Evolutionary conservation across 2,113 vertebrate genomes (phyloP).

Genomic region (Diglossa brunneiventris): DNA sequence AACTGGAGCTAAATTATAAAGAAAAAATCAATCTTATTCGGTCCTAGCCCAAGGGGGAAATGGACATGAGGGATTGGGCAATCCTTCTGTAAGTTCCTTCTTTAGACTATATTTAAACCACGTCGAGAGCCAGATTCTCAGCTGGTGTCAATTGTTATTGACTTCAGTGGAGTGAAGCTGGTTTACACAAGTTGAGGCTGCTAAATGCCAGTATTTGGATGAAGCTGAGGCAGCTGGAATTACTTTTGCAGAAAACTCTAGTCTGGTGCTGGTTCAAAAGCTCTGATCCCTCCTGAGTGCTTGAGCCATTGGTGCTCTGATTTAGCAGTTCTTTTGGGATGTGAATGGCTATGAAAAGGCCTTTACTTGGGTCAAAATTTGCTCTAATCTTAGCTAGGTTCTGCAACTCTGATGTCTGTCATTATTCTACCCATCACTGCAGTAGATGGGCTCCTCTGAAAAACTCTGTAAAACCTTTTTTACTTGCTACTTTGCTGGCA

Average conservation of each 20-base stretch:
- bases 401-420: conserved; percentile 47
- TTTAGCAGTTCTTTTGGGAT: conserved; percentile 31
- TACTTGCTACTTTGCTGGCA: conserved; percentile 62
- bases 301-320: background rate
- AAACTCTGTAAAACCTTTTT: conserved; percentile 70
- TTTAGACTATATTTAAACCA: conserved; percentile 55
- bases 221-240: conserved; percentile 3
- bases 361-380: conserved; percentile 20
- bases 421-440: conserved; percentile 26
- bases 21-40: background rate
- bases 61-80: conserved; percentile 41
- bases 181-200: conserved; percentile 57
- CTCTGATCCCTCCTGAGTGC: background rate
- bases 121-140: conserved; percentile 24
- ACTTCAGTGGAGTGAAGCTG: conserved; percentile 47
- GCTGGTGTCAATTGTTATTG: conserved; percentile 60
- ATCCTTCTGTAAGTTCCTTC: conserved; percentile 44
- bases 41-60: background rate
- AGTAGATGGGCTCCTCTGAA: conserved; percentile 59
- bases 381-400: conserved; percentile 23
- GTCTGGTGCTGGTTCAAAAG: background rate
- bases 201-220: conserved; percentile 24
- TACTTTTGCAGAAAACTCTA: conserved; percentile 24
- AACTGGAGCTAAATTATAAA: conserved; percentile 27
- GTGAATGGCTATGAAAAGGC: conserved; percentile 41